Evolutionary conservation across 1,140 invertebrate genomes (phyloP).

Genomic region (Manduca sexta): DNA sequence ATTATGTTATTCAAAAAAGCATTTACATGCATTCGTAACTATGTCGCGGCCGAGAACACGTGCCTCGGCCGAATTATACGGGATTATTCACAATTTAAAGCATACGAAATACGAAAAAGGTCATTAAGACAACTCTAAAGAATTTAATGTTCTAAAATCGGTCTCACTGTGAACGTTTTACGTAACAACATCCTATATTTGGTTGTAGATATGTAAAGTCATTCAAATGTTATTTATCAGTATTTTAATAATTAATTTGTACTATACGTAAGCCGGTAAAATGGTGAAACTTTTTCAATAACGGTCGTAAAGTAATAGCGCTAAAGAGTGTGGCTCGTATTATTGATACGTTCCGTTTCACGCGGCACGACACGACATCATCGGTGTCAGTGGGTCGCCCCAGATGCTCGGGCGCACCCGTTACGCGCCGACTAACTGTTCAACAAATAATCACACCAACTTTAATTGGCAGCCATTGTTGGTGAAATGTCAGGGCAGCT

Average conservation of each 20-base stretch:
- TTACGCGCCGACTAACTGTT: slow-evolving; percentile 54
- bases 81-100: slow-evolving; percentile 27
- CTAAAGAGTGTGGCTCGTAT: slow-evolving; percentile 12
- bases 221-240: too few species aligned
- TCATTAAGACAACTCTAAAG: slow-evolving; percentile 37
- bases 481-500: slow-evolving; percentile 35
- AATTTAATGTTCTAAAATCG: slow-evolving; percentile 19
- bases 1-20: slow-evolving; percentile 39
- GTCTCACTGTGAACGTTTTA: too few species aligned
- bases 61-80: slow-evolving; percentile 38
- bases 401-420: slow-evolving; percentile 45
- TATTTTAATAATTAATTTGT: too few species aligned
- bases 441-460: slow-evolving; percentile 36
- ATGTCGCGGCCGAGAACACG: slow-evolving; percentile 30
- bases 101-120: slow-evolving; percentile 52
- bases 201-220: too few species aligned
- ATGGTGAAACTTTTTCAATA: too few species aligned
- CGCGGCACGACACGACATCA: slow-evolving; percentile 13
- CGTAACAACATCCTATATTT: too few species aligned
- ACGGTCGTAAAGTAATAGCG: not conserved
- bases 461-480: slow-evolving; percentile 40
- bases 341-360: slow-evolving; percentile 24
- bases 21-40: slow-evolving; percentile 49
- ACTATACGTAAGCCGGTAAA: too few species aligned
- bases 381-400: slow-evolving; percentile 60